A percentile compares a stretch with the other conserved stretches of the same genome.
Evolutionary conservation across 2,888 invertebrate genomes (phyloP).

Genomic region (Cantharis flavilabris): DNA sequence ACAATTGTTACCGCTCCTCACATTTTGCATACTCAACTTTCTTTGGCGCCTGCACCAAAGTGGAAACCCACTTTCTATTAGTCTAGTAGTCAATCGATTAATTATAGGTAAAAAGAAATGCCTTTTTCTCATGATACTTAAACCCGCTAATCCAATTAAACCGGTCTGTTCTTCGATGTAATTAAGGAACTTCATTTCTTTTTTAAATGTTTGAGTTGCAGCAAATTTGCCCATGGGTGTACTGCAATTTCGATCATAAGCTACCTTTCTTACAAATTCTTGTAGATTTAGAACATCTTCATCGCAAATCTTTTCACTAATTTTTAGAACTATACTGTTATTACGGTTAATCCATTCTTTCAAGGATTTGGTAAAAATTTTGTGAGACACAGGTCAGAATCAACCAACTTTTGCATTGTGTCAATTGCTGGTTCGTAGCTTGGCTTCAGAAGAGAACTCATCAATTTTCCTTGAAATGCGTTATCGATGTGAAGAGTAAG

Average conservation of each 20-base stretch:
- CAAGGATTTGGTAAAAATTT: neutral
- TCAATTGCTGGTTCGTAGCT: neutral
- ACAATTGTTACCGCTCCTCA: too few species aligned
- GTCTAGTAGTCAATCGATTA: neutral
- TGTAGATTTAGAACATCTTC: neutral
- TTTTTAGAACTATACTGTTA: neutral
- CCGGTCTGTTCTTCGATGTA: neutral
- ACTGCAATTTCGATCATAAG: neutral
- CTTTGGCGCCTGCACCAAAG: too few species aligned
- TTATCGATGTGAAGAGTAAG: neutral
- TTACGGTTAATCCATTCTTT: neutral
- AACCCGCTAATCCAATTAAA: neutral
- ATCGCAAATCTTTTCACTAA: neutral
- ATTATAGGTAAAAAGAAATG: neutral
- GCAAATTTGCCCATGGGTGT: neutral
- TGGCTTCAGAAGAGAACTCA: neutral
- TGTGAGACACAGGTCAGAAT: neutral
- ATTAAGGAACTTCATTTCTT: neutral
- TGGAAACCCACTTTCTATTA: neutral
- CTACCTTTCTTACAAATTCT: neutral
- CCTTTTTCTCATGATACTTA: neutral
- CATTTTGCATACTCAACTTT: too few species aligned
- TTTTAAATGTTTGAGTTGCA: neutral
- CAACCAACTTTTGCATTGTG: slow-evolving; percentile 2
- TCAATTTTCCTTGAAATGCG: neutral